Base-by-base conservation (phyloP, 1,140 invertebrate species). In the Philopotamus ludificatus region DNA sequence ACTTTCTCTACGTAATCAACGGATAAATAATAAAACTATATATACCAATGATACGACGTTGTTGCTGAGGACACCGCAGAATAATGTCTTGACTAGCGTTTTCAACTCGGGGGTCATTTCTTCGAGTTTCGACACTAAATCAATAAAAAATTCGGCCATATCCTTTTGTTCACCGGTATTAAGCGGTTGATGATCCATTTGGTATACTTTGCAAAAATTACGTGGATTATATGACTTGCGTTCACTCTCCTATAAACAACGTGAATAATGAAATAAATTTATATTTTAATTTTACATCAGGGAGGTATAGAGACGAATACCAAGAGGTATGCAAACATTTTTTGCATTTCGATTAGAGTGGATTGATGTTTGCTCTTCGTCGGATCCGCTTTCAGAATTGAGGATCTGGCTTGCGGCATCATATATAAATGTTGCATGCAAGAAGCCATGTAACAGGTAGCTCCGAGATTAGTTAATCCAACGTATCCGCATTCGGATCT, bases 81-180 rank as follows among this genome's bases (percentile, higher is more conserved):
- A 97, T 9, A 97, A 77, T 20, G 87, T 90, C 75, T 97, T 97
- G 0, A 97, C 92, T 41, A 96, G 79, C 58, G 88, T 89, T 79
- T 96, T 96, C 45, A 97, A 75, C 64, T 95, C 89, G 0, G 91
- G 89, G 0, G 93, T 93, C 93, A 97, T 97, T 77, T 97, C 95
- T 77, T 98, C 95, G 1, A 97, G 75, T 75, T 97, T 98, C 3
- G 92, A 94, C 7, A 98, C 94, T 0, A 97, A 84, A 80, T 98
- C 94, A 42, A 95, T 97, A 72, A 97, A 97, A 79, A 97, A 97
- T 78, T 98, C 95, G 0, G 94, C 94, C 95, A 98, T 98, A 73
- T 98, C 95, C 75, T 97, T 97, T 75, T 97, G 95, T 76, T 98
- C 95, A 0, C 93, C 94, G 0, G 94, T 97, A 75, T 98, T 98